Conservation (phyloP, 2,113 vertebrate genomes). For the Antigone vipio region DNA sequence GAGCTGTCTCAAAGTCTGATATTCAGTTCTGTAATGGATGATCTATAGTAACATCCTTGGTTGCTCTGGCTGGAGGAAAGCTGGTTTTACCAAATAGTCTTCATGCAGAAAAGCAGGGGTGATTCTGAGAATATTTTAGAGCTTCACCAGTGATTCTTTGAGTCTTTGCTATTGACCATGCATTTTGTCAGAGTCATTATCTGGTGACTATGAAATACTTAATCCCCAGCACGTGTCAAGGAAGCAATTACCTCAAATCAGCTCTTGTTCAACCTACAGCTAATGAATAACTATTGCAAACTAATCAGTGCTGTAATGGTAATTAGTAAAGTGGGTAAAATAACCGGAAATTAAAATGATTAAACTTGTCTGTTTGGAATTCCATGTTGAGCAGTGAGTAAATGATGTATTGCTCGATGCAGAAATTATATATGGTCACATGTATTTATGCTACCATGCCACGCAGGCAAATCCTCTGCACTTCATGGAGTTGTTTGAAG, state of each 20-base stretch:
- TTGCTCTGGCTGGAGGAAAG: not conserved
- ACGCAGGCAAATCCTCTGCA: not conserved
- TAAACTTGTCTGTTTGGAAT: not conserved
- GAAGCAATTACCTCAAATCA: conserved; percentile 27
- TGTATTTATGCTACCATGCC: not conserved
- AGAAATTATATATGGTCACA: not conserved
- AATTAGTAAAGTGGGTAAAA: conserved; percentile 31
- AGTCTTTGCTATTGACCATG: not conserved
- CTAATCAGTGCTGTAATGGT: conserved; percentile 5
- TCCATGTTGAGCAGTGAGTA: not conserved
- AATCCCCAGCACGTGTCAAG: not conserved
- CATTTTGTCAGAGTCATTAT: not conserved
- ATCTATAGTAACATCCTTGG: not conserved
- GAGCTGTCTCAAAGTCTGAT: not conserved
- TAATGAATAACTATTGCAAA: conserved; percentile 38
- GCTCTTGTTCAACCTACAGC: not conserved
- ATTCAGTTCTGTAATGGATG: not conserved
- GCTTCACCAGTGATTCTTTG: not conserved
- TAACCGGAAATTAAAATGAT: conserved; percentile 31
- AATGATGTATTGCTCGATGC: not conserved
- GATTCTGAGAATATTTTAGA: not conserved
- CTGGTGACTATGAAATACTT: not conserved
- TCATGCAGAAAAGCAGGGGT: not conserved
- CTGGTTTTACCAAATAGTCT: not conserved
- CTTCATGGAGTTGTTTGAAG: not conserved